A percentile compares a stretch with the other conserved stretches of the same genome.
Conservation (phyloP, 2,113 vertebrate genomes). For the Clarias batrachus region DNA sequence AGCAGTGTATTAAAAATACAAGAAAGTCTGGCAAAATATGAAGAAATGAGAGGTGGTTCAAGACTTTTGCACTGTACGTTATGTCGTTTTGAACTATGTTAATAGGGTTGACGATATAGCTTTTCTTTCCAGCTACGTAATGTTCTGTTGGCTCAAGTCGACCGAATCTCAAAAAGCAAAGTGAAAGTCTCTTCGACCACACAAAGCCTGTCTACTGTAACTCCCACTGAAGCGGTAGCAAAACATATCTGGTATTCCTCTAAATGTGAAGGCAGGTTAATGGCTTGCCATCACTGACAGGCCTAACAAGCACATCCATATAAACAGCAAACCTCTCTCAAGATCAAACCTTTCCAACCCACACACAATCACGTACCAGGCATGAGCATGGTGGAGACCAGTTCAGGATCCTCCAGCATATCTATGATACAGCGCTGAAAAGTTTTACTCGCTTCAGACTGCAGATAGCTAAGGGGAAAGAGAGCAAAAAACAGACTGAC, state of each 20-base stretch:
- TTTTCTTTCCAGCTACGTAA: not conserved
- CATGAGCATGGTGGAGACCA: slow-evolving; percentile 88
- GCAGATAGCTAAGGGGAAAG: slow-evolving; percentile 78
- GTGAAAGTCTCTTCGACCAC: not conserved
- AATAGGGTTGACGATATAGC: not conserved
- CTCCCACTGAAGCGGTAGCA: not conserved
- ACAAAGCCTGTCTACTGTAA: not conserved
- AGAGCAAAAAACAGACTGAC: not conserved
- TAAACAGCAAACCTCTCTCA: not conserved
- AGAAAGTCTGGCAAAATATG: no score
- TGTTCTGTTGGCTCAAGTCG: not conserved
- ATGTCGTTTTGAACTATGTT: not conserved
- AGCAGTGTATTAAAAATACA: no score
- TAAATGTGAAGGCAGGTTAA: not conserved
- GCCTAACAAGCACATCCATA: not conserved
- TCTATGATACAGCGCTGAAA: slow-evolving; percentile 87
- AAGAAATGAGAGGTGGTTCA: no score
- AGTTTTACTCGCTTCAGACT: slow-evolving; percentile 83
- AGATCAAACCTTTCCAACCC: not conserved
- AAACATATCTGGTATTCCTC: not conserved
- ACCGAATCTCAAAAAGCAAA: not conserved
- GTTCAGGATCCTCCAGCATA: slow-evolving; percentile 84
- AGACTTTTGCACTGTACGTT: no score
- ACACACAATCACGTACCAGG: slow-evolving; percentile 74
- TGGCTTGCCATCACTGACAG: not conserved